Percentiles rank a stretch among this genome's conserved stretches.
phyloP scores from a whole-genome alignment of 1,140 invertebrate genomes.

The Aphidius ervi region DNA sequence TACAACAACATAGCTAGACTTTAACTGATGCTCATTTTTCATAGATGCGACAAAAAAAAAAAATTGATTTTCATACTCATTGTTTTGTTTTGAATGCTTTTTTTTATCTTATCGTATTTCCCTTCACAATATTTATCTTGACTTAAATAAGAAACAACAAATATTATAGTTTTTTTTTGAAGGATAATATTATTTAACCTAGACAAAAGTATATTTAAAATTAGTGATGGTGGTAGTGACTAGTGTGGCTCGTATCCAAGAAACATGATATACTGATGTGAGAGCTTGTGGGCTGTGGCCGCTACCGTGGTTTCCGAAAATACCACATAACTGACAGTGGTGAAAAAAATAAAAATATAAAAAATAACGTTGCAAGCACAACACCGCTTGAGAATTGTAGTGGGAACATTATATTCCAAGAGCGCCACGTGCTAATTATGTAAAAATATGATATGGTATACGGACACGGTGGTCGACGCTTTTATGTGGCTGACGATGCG shows the following conservation, averaged over 20 bases:
- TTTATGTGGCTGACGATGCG: constrained; percentile 32
- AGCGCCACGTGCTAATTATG: constrained; percentile 53
- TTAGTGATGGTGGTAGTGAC: constrained; percentile 15
- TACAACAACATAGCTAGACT: constrained; percentile 7
- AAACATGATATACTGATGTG: constrained; percentile 48
- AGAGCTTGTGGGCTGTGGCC: constrained; percentile 30
- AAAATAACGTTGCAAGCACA: constrained; percentile 34
- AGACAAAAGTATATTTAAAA: no score
- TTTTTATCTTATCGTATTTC: no score
- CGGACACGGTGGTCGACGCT: constrained; percentile 36
- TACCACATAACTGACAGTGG: constrained; percentile 37
- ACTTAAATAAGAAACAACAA: no score
- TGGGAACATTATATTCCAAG: constrained; percentile 39
- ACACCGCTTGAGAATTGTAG: constrained; percentile 25
- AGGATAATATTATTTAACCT: no score
- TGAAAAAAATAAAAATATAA: constrained; percentile 31
- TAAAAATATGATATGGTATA: constrained; percentile 52
- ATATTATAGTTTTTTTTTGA: no score
- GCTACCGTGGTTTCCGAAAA: constrained; percentile 48
- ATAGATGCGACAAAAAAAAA: no score
- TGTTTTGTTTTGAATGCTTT: no score
- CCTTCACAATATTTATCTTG: no score
- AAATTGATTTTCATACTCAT: no score
- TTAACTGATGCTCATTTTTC: no score
- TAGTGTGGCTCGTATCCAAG: constrained; percentile 45